Conservation (phyloP, 2,888 invertebrate genomes). For the Lepidocyrtinus sp. region DNA sequence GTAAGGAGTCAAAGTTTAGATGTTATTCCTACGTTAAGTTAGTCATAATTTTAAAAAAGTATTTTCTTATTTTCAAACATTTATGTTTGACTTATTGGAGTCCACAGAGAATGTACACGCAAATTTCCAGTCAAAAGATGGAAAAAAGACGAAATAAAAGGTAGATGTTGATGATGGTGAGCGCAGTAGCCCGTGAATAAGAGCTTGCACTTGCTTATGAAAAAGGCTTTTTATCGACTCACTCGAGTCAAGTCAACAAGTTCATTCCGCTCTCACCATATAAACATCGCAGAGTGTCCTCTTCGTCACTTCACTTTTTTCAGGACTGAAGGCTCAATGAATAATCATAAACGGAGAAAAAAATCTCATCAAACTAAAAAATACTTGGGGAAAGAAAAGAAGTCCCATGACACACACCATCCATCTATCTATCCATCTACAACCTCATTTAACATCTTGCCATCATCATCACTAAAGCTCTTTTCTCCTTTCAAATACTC, state of each 20-base stretch:
- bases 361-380: slow-evolving; percentile 4
- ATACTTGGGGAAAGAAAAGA: slow-evolving; percentile 2
- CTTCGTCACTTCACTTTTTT: slow-evolving; percentile 60
- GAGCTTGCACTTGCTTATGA: slow-evolving; percentile 62
- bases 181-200: slow-evolving; percentile 55
- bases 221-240: slow-evolving; percentile 67
- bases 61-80: no score
- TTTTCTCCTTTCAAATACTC: slow-evolving; percentile 34
- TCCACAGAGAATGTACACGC: not conserved
- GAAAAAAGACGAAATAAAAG: slow-evolving; percentile 33
- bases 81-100: not conserved
- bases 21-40: no score
- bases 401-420: slow-evolving; percentile 16
- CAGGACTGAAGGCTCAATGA: slow-evolving; percentile 43
- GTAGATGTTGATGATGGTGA: slow-evolving; percentile 55
- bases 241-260: slow-evolving; percentile 69
- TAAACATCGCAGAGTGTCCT: slow-evolving; percentile 67
- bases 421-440: slow-evolving; percentile 2
- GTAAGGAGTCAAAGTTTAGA: no score
- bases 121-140: not conserved
- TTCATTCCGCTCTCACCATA: slow-evolving; percentile 65
- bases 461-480: slow-evolving; percentile 23
- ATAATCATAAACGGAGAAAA: slow-evolving; percentile 10
- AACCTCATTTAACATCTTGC: slow-evolving; percentile 26
- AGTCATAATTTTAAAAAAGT: no score